Base-by-base conservation (phyloP, 2,113 vertebrate species). In the Mobula hypostoma region DNA sequence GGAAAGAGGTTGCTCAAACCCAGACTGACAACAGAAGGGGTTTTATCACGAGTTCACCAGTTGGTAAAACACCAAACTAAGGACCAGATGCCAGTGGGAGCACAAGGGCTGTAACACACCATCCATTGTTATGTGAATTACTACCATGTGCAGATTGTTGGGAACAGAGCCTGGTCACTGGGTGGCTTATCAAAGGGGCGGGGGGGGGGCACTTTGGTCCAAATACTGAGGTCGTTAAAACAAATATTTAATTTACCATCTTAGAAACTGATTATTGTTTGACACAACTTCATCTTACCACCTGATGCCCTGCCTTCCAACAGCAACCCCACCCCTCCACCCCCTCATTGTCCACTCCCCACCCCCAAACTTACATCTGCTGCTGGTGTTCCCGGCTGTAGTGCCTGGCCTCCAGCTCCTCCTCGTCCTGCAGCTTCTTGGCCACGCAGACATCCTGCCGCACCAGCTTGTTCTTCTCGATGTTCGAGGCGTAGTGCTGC, bases 401-500 rank as follows among this genome's bases (percentile, higher is more conserved):
- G 32, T 27, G 15, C 8, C 94, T 94, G 14, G 95, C 94, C 36
- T 94, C 94, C 94, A 96, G 94, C 17, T 96, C 94, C 95, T 98
- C 97, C 80, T 97, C 95, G 78, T 96, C 95, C 95, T 97, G 97
- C 72, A 97, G 95, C 74, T 94, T 95, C 95, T 96, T 97, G 83
- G 97, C 97, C 19, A 96, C 95, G 36, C 95, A 95, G 87, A 97
- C 96, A 94, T 97, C 97, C 48, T 96, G 97, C 95, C 97, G 97
- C 85, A 97, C 97, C 24, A 97, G 95, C 94, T 95, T 96, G 94
- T 95, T 98, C 95, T 97, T 97, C 95, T 96, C 96, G 63, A 97
- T 94, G 48, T 97, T 97, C 78, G 96, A 97, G 94, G 94, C 96
- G 77, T 98, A 98, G 94, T 97, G 96, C 83, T 97, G 96, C 83